These are phyloP conservation scores for Thelaira solivaga DNA, from an alignment of 2,888 invertebrate genomes.

Conservation along the genomic window DNA sequence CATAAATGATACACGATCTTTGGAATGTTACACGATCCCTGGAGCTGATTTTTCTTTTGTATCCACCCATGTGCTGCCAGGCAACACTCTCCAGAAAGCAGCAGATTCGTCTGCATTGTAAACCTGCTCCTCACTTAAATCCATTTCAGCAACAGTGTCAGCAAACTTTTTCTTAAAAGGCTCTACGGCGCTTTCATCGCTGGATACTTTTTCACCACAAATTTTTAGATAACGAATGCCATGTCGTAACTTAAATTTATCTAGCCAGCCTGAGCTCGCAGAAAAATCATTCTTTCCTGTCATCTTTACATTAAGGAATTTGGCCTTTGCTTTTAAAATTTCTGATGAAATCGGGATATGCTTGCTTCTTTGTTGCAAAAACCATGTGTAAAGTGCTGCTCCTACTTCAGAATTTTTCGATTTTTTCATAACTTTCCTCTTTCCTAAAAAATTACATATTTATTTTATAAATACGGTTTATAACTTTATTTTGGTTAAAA, in stretches of 20 bases:
- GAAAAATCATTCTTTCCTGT: slow-evolving; percentile 50
- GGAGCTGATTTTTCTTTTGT: slow-evolving; percentile 33
- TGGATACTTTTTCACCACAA: not conserved
- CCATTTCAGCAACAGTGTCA: too few relatives aligned
- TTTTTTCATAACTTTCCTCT: slow-evolving; percentile 49
- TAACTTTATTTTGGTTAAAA: too few relatives aligned
- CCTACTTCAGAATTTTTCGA: slow-evolving; percentile 59
- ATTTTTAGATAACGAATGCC: not conserved
- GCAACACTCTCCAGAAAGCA: too few relatives aligned
- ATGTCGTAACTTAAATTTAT: too few relatives aligned
- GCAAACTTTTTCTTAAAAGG: not conserved
- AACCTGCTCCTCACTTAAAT: too few relatives aligned
- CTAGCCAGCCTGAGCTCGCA: not conserved
- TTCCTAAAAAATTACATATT: too few relatives aligned
- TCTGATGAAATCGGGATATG: slow-evolving; percentile 48
- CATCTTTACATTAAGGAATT: slow-evolving; percentile 60
- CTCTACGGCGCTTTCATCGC: too few relatives aligned
- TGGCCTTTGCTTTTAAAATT: slow-evolving; percentile 61
- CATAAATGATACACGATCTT: slow-evolving; percentile 36
- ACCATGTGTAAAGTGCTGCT: slow-evolving; percentile 62
- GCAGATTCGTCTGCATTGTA: too few relatives aligned
- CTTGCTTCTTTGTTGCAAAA: slow-evolving; percentile 61
- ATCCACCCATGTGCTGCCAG: too few relatives aligned
- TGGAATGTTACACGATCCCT: slow-evolving; percentile 37
- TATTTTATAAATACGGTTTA: too few relatives aligned